These are phyloP conservation scores for Tyria jacobaeae DNA, from an alignment of 2,888 invertebrate species.

Conservation along the genomic window DNA sequence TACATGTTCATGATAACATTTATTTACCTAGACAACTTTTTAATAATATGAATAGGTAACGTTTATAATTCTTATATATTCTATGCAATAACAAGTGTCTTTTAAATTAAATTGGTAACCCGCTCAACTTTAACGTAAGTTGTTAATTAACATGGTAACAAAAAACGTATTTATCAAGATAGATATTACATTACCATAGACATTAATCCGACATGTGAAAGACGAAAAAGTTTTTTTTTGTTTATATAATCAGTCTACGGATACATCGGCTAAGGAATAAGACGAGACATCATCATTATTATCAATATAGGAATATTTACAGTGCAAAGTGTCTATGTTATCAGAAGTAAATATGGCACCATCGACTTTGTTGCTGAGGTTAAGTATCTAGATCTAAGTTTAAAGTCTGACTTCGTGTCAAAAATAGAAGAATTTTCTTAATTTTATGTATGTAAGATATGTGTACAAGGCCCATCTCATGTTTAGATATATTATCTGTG, in stretches of 20 bases:
- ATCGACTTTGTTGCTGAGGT: background rate
- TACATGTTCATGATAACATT: constrained; percentile 2
- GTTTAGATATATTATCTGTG: too few species aligned
- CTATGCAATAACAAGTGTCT: background rate
- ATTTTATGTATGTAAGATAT: too few species aligned
- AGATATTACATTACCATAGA: too few species aligned
- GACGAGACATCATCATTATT: constrained; percentile 21
- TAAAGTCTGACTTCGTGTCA: background rate
- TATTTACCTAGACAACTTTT: constrained; percentile 9
- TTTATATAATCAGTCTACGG: constrained; percentile 12
- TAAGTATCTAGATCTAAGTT: background rate
- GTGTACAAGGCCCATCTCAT: too few species aligned
- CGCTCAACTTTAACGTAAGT: background rate
- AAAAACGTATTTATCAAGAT: constrained; percentile 34
- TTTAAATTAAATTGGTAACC: constrained; percentile 6
- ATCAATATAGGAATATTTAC: constrained; percentile 36
- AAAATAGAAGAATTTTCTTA: background rate
- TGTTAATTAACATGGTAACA: background rate
- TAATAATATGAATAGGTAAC: constrained; percentile 3
- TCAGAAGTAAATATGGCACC: constrained; percentile 26
- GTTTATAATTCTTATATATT: constrained; percentile 1
- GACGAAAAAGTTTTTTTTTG: constrained; percentile 9
- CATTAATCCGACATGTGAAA: constrained; percentile 39
- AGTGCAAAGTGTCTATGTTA: constrained; percentile 29
- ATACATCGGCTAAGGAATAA: constrained; percentile 13